Evolutionary conservation across 2,797 vertebrate genomes (phyloP).

Genomic region (Poecilia velifera): DNA sequence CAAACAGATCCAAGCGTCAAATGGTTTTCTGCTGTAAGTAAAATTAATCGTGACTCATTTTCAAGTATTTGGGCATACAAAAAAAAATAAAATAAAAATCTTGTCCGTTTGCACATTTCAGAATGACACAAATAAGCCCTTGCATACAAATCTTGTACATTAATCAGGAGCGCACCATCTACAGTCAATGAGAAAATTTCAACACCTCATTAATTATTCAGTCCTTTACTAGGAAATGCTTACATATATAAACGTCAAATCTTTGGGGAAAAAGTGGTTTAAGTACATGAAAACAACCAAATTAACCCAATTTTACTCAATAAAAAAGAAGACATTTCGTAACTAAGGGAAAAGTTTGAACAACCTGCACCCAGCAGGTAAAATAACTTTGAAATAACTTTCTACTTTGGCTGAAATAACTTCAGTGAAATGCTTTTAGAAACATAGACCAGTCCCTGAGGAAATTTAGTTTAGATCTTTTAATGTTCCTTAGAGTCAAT

Average conservation of each 20-base stretch:
- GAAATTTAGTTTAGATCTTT: neutral
- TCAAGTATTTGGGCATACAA: conserved; percentile 15
- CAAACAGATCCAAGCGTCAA: conserved; percentile 2
- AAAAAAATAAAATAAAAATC: conserved; percentile 4
- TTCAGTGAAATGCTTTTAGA: neutral
- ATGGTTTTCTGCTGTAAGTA: conserved; percentile 3
- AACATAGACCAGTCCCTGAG: neutral
- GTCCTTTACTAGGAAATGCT: neutral
- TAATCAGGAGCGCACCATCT: neutral
- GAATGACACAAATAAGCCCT: neutral
- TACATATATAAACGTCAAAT: neutral
- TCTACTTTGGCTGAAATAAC: neutral
- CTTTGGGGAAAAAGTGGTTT: neutral
- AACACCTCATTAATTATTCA: neutral
- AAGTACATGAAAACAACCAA: neutral
- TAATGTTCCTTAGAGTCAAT: neutral
- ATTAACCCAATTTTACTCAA: neutral
- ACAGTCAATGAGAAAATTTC: too few species aligned
- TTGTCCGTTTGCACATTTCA: conserved; percentile 2
- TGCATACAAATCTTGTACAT: neutral
- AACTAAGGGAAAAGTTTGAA: neutral
- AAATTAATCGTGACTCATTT: neutral
- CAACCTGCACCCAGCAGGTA: neutral
- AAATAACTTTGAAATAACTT: too few species aligned
- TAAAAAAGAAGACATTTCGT: neutral